Evolutionary conservation across 2,113 vertebrate genomes (phyloP).

Genomic region (Oryzias javanicus): DNA sequence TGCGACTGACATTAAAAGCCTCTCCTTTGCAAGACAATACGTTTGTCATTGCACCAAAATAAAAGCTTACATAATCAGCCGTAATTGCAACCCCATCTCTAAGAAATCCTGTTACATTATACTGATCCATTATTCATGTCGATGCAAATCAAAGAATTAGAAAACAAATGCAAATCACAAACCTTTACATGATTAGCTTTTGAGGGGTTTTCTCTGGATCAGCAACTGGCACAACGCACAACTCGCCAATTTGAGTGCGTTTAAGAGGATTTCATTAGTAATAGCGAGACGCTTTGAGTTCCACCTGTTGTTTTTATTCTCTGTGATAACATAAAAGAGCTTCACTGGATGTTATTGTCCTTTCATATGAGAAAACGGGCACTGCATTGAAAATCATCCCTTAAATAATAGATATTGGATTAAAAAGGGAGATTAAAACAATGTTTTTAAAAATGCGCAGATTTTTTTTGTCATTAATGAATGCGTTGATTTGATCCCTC

Average conservation of each 20-base stretch:
- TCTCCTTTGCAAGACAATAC: not conserved
- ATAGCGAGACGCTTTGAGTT: not conserved
- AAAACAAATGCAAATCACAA: not conserved
- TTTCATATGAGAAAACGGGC: too few species aligned
- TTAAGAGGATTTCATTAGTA: not conserved
- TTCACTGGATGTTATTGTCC: too few species aligned
- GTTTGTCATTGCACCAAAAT: constrained; percentile 4
- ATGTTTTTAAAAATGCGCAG: too few species aligned
- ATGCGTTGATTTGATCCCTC: too few species aligned
- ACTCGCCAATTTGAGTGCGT: not conserved
- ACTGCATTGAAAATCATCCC: too few species aligned
- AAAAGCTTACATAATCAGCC: constrained; percentile 16
- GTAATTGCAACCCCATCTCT: constrained; percentile 5
- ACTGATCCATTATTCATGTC: constrained; percentile 5
- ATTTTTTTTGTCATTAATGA: too few species aligned
- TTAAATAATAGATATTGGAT: too few species aligned
- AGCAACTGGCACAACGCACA: not conserved
- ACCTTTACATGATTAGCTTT: not conserved
- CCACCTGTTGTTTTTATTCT: too few species aligned
- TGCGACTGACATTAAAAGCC: not conserved
- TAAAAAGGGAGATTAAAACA: too few species aligned
- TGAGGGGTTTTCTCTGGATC: not conserved
- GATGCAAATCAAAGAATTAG: not conserved
- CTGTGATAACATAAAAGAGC: too few species aligned
- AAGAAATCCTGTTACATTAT: constrained; percentile 3